These are phyloP conservation scores for Euwallacea similis DNA, from an alignment of 1,140 invertebrate genomes.

Conservation along the genomic window DNA sequence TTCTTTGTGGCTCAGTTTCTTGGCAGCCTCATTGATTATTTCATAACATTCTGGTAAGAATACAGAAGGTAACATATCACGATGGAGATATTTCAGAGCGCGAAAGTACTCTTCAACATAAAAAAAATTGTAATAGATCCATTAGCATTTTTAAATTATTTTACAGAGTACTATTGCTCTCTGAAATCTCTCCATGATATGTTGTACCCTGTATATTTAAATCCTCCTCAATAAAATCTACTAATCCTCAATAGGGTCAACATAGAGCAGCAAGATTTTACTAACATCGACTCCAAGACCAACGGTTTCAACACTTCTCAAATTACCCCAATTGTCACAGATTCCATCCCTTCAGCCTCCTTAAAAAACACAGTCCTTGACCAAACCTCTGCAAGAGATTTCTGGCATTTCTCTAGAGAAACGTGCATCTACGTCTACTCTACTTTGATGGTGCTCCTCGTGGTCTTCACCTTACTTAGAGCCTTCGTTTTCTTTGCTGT, in stretches of 20 bases:
- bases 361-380: not conserved
- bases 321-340: not conserved
- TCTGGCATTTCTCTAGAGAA: constrained; percentile 47
- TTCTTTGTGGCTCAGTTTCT: constrained; percentile 71
- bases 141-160: no score
- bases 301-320: not conserved
- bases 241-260: constrained; percentile 49
- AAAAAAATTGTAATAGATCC: not conserved
- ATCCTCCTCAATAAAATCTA: no score
- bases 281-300: not conserved
- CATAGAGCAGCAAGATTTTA: constrained; percentile 53
- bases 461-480: constrained; percentile 51
- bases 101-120: no score
- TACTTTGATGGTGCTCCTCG: constrained; percentile 41
- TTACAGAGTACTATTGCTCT: no score
- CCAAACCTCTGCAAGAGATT: constrained; percentile 14
- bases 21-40: constrained; percentile 75
- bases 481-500: constrained; percentile 59
- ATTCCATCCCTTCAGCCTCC: not conserved
- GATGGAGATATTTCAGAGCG: no score
- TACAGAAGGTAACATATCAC: no score
- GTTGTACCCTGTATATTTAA: not conserved
- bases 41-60: constrained; percentile 73
- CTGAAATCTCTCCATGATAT: no score
- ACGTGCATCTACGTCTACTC: constrained; percentile 50